Evolutionary conservation across 2,888 invertebrate genomes (phyloP).

Genomic region (Antitype chi): DNA sequence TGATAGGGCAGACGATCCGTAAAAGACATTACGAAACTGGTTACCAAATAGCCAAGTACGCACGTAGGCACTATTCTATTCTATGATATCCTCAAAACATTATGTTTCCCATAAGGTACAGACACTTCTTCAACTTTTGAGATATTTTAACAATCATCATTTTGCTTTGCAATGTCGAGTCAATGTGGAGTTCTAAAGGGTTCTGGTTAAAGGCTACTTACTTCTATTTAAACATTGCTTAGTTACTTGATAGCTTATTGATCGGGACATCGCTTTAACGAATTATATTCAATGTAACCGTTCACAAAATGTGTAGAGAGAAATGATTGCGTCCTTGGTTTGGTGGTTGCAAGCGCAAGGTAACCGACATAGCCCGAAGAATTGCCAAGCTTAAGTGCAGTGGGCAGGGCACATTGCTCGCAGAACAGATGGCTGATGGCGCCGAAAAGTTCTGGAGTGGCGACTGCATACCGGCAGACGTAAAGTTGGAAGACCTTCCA

Average conservation of each 20-base stretch:
- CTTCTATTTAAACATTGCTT: background rate
- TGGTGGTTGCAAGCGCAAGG: background rate
- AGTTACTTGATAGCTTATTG: background rate
- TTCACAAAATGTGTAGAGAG: background rate
- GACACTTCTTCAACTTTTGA: background rate
- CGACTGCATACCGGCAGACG: too few relatives aligned
- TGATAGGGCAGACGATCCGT: background rate
- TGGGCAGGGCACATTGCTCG: too few relatives aligned
- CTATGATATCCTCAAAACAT: background rate
- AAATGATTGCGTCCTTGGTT: background rate
- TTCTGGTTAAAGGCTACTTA: background rate
- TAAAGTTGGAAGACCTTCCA: too few relatives aligned
- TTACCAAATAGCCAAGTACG: background rate
- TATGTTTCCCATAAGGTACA: background rate
- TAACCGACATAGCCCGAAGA: too few relatives aligned
- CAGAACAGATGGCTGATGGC: too few relatives aligned
- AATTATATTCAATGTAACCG: background rate
- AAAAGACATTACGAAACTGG: background rate
- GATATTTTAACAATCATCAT: background rate
- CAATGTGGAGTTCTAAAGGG: background rate
- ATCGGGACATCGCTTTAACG: background rate
- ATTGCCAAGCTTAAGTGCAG: too few relatives aligned
- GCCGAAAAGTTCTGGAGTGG: too few relatives aligned
- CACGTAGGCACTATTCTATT: background rate
- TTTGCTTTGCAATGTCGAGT: slow-evolving; percentile 13